Evolutionary conservation across 2,113 vertebrate genomes (phyloP).

Genomic region (Telmatochromis sp.): DNA sequence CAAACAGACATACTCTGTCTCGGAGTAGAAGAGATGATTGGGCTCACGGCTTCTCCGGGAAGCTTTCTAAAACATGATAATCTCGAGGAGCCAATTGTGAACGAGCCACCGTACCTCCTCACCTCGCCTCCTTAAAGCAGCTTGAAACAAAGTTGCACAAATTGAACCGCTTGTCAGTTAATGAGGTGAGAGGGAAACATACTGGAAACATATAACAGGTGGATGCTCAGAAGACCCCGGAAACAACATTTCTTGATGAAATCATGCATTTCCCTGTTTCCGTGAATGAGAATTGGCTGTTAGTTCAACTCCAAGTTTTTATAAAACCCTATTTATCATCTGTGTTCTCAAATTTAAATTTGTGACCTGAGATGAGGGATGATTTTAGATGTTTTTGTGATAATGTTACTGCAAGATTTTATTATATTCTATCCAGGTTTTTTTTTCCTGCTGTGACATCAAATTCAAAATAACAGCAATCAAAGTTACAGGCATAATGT

Average conservation of each 20-base stretch:
- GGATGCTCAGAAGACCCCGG: not conserved
- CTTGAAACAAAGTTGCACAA: not conserved
- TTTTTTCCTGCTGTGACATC: not conserved
- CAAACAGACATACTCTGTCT: conserved; percentile 43
- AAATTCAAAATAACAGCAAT: not conserved
- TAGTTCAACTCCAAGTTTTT: not conserved
- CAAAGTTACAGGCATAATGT: not conserved
- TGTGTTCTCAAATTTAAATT: not conserved
- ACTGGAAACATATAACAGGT: not conserved
- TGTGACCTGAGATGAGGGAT: not conserved
- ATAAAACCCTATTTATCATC: not conserved
- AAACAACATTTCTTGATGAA: not conserved
- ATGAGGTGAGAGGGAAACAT: not conserved
- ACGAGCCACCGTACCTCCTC: not conserved
- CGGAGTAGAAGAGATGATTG: conserved; percentile 36
- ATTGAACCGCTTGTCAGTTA: not conserved
- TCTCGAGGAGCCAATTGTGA: conserved; percentile 22
- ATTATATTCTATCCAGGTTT: not conserved
- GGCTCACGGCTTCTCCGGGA: conserved; percentile 5
- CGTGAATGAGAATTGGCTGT: not conserved
- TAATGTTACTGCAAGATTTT: not conserved
- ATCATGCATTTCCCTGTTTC: not conserved
- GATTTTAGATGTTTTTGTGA: not conserved
- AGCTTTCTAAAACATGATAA: conserved; percentile 3
- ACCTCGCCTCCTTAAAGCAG: not conserved